Percentiles rank a stretch among this genome's conserved stretches.
Conservation (phyloP, 2,888 invertebrate species). For the Sinopyrophorus schimmeli region DNA sequence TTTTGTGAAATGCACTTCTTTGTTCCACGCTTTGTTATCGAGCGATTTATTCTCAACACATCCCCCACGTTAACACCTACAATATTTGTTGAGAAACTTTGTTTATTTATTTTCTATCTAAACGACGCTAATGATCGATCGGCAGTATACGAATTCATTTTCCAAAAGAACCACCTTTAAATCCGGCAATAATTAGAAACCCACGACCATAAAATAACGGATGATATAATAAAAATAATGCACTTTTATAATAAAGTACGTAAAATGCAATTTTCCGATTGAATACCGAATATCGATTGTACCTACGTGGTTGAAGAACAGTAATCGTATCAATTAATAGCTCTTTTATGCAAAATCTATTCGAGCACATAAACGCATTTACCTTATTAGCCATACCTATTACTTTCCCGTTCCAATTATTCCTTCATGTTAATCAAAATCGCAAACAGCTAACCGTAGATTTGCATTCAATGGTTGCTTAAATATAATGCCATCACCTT, state of each 20-base stretch:
- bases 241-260: no score
- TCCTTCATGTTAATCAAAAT: conserved; percentile 22
- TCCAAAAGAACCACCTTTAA: no score
- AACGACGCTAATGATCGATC: neutral
- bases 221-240: no score
- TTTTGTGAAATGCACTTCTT: conserved; percentile 18
- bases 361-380: conserved; percentile 38
- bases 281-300: conserved; percentile 31
- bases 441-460: no score
- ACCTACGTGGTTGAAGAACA: conserved; percentile 26
- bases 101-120: conserved; percentile 3
- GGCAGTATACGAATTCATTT: no score
- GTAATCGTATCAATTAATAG: conserved; percentile 37
- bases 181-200: no score
- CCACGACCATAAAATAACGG: no score
- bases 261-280: no score
- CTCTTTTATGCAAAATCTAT: conserved; percentile 34
- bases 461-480: no score
- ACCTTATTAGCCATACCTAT: conserved; percentile 42
- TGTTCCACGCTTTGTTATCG: conserved; percentile 8
- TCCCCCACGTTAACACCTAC: conserved; percentile 13
- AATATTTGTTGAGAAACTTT: no score
- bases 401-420: conserved; percentile 41
- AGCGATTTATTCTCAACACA: conserved; percentile 14
- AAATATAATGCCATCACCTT: no score